phyloP scores from a whole-genome alignment of 2,113 vertebrate species.

The Polypterus senegalus region DNA sequence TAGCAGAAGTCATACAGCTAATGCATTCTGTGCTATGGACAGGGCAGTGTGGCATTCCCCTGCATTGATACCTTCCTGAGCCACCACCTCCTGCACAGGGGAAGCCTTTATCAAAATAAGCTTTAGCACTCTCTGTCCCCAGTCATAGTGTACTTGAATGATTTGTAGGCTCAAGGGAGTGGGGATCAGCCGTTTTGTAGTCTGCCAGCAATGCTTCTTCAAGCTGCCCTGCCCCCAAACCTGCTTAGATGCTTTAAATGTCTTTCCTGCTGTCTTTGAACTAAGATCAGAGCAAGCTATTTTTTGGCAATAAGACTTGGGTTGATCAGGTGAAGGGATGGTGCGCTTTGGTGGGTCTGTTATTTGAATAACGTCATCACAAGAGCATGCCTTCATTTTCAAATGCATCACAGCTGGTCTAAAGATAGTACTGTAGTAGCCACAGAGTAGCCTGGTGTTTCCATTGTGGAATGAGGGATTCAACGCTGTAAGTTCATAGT shows the following conservation, averaged over 20 bases:
- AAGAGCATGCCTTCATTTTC: conserved; percentile 12
- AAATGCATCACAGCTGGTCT: conserved; percentile 21
- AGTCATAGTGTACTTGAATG: conserved; percentile 38
- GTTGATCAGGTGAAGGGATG: conserved; percentile 42
- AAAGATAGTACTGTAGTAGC: not conserved
- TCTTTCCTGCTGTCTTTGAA: conserved; percentile 58
- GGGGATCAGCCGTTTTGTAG: conserved; percentile 30
- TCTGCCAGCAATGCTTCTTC: conserved; percentile 27
- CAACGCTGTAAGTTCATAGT: too few relatives aligned
- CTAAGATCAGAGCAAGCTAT: conserved; percentile 48
- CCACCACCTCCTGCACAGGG: conserved; percentile 7
- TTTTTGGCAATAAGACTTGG: conserved; percentile 39
- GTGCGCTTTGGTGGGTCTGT: conserved; percentile 33
- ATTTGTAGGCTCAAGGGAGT: conserved; percentile 45
- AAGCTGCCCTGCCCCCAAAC: conserved; percentile 24
- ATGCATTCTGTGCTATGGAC: too few relatives aligned
- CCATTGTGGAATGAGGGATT: too few relatives aligned
- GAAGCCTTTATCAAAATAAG: conserved; percentile 19
- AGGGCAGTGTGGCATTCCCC: too few relatives aligned
- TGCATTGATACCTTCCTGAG: conserved; percentile 2
- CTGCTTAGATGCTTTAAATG: conserved; percentile 45
- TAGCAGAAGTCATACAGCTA: too few relatives aligned
- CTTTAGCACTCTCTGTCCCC: conserved; percentile 41
- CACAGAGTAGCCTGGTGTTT: too few relatives aligned
- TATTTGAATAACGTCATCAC: conserved; percentile 32